Conservation (phyloP, 1,140 invertebrate species). For the Bacillus rossius region DNA sequence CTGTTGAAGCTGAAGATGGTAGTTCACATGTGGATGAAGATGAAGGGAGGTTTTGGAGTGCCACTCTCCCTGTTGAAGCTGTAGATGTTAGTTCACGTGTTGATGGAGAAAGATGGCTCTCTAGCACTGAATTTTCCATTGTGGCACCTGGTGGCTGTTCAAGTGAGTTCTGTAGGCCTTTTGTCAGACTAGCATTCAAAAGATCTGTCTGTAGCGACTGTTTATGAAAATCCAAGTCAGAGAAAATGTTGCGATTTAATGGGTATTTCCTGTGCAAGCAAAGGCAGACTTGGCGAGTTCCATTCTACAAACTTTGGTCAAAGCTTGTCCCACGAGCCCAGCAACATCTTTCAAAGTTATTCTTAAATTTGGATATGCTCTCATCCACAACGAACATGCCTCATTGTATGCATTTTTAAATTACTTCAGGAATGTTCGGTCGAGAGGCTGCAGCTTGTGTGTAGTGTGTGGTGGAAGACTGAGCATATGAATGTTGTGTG, state of each 20-base stretch:
- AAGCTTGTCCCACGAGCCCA: slow-evolving; percentile 4
- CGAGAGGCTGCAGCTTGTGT: slow-evolving; percentile 39
- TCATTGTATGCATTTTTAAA: slow-evolving; percentile 23
- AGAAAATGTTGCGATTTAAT: slow-evolving; percentile 8
- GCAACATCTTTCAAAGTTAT: slow-evolving; percentile 1
- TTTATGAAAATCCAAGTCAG: slow-evolving; percentile 6
- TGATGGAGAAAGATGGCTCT: too few species aligned
- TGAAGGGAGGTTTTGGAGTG: too few species aligned
- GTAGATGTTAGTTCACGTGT: too few species aligned
- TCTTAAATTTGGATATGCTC: not conserved
- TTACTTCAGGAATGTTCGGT: slow-evolving; percentile 38
- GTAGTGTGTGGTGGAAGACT: slow-evolving; percentile 34
- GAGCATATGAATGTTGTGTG: not conserved
- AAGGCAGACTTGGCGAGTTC: slow-evolving; percentile 26
- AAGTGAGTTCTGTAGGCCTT: too few species aligned
- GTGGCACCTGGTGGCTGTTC: too few species aligned
- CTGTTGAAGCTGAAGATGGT: too few species aligned
- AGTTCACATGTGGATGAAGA: too few species aligned
- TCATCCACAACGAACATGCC: too few species aligned
- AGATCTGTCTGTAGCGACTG: too few species aligned
- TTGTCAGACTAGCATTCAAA: too few species aligned
- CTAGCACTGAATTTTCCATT: too few species aligned
- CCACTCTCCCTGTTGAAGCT: too few species aligned
- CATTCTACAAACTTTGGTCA: slow-evolving; percentile 27
- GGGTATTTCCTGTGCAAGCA: slow-evolving; percentile 7